Evolutionary conservation across 2,797 vertebrate species (phyloP).

Genomic region (Chelon auratus): DNA sequence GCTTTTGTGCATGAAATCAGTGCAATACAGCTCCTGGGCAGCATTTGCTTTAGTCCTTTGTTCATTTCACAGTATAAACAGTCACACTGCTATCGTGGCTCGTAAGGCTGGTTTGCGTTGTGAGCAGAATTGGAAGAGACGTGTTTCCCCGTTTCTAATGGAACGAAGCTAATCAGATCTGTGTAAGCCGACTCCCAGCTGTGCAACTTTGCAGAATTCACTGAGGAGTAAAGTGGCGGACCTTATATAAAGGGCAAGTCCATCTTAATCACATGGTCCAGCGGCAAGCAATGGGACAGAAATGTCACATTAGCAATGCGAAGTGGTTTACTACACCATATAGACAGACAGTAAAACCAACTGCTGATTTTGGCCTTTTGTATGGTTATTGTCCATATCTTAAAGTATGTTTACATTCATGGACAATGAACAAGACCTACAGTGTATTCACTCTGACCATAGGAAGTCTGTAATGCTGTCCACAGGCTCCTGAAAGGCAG

Average conservation of each 20-base stretch:
- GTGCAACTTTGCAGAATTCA: constrained; percentile 58
- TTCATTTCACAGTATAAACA: constrained; percentile 41
- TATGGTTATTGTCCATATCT: neutral
- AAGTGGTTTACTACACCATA: constrained; percentile 42
- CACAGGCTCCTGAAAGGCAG: too few species aligned
- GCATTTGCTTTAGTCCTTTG: constrained; percentile 6
- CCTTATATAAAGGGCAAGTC: constrained; percentile 73
- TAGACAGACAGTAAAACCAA: constrained; percentile 42
- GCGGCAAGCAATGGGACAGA: constrained; percentile 66
- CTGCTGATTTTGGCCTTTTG: constrained; percentile 12
- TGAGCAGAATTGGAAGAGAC: constrained; percentile 60
- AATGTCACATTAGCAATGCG: constrained; percentile 72
- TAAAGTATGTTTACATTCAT: neutral
- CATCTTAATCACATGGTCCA: constrained; percentile 67
- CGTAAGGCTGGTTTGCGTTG: constrained; percentile 52
- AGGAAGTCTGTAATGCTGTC: too few species aligned
- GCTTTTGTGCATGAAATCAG: neutral
- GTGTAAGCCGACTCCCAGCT: constrained; percentile 55
- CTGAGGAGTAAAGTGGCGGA: constrained; percentile 62
- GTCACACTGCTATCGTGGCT: constrained; percentile 28
- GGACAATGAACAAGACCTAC: too few species aligned
- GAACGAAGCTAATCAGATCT: constrained; percentile 70
- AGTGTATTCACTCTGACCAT: too few species aligned
- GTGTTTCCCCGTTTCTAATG: constrained; percentile 60
- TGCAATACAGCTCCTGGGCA: neutral